Conservation (phyloP, 2,797 vertebrate species). For the Discoglossus pictus region DNA sequence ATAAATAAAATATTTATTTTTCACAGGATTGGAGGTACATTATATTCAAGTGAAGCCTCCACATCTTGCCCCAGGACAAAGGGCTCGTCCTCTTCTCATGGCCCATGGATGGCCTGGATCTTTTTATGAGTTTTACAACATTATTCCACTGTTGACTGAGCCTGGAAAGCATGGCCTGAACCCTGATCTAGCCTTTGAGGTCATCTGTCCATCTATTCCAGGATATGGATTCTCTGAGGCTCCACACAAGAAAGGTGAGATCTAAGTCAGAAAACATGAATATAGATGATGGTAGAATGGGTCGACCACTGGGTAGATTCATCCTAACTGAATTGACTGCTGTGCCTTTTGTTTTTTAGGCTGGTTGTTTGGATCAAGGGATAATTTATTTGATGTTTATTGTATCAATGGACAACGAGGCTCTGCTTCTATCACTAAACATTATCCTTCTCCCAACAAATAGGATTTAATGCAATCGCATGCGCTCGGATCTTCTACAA, state of each 20-base stretch:
- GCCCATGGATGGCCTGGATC: conserved; percentile 90
- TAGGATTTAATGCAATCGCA: conserved; percentile 76
- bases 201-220: conserved; percentile 89
- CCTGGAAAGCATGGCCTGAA: conserved; percentile 57
- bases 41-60: conserved; percentile 80
- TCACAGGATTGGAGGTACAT: conserved; percentile 81
- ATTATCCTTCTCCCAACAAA: background rate
- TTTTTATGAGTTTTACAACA: conserved; percentile 88
- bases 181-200: conserved; percentile 71
- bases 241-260: conserved; percentile 77
- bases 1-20: no score
- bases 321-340: no score
- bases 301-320: no score
- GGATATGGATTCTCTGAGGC: conserved; percentile 88
- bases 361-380: no score
- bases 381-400: no score
- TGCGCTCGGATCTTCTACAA: conserved; percentile 82
- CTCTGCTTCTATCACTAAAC: no score
- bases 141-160: conserved; percentile 80
- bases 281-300: no score
- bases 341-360: no score
- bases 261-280: background rate
- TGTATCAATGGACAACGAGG: no score
- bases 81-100: conserved; percentile 77
- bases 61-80: conserved; percentile 61